These are phyloP conservation scores for Apodemia duryi DNA, from an alignment of 2,888 invertebrate species.

Conservation along the genomic window DNA sequence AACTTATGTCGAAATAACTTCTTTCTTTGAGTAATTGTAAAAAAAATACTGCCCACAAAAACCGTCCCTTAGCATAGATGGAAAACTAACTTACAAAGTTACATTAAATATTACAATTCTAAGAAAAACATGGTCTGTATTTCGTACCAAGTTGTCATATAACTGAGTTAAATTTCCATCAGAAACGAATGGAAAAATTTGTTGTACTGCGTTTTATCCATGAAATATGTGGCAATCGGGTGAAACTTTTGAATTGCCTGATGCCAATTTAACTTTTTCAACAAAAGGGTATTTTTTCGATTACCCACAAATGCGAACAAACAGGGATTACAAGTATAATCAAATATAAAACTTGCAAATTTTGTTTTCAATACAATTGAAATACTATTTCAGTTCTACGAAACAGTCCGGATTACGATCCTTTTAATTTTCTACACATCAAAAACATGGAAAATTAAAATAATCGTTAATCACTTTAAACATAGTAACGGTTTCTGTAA, in stretches of 20 bases:
- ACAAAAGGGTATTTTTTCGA: slow-evolving; percentile 23
- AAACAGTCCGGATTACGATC: too few relatives aligned
- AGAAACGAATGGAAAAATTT: slow-evolving; percentile 33
- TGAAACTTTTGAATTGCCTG: slow-evolving; percentile 37
- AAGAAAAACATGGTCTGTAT: slow-evolving; percentile 37
- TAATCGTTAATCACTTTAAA: too few relatives aligned
- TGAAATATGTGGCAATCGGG: slow-evolving; percentile 30
- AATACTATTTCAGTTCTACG: not conserved
- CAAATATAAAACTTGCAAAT: slow-evolving; percentile 8
- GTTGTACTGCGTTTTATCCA: slow-evolving; percentile 26
- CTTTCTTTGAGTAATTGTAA: too few relatives aligned
- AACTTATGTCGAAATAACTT: too few relatives aligned
- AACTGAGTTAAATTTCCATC: slow-evolving; percentile 56
- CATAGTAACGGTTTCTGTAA: too few relatives aligned
- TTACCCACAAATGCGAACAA: slow-evolving; percentile 6
- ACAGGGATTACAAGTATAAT: slow-evolving; percentile 10
- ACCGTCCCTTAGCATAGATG: not conserved
- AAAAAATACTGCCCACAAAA: not conserved
- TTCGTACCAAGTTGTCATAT: slow-evolving; percentile 63
- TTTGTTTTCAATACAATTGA: not conserved
- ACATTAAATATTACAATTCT: not conserved
- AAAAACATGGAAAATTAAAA: too few relatives aligned
- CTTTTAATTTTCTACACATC: too few relatives aligned
- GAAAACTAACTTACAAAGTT: not conserved
- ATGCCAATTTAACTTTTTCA: slow-evolving; percentile 34